phyloP scores from a whole-genome alignment of 2,888 invertebrate genomes.

The Sesamia inferens region DNA sequence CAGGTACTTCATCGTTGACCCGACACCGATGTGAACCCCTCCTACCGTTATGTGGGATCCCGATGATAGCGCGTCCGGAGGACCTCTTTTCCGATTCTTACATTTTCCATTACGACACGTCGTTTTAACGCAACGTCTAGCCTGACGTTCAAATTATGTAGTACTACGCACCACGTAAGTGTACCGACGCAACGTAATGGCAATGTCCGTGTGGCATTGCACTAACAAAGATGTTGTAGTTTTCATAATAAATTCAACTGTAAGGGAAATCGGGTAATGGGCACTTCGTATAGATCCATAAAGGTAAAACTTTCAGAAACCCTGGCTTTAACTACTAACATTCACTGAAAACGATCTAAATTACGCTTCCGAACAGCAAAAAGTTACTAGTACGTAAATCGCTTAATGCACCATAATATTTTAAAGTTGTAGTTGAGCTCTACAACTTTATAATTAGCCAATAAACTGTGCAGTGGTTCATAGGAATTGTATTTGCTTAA shows the following conservation, averaged over 20 bases:
- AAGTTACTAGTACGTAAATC: constrained; percentile 31
- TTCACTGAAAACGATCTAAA: constrained; percentile 8
- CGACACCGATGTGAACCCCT: too few relatives aligned
- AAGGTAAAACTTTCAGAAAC: constrained; percentile 14
- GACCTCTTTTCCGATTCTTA: not conserved
- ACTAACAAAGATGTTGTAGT: not conserved
- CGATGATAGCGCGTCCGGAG: too few relatives aligned
- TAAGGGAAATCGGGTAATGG: not conserved
- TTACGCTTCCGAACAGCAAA: constrained; percentile 25
- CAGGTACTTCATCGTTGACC: too few relatives aligned
- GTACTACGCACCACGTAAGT: not conserved
- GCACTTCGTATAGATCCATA: not conserved
- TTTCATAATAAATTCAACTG: not conserved
- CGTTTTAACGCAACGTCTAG: not conserved
- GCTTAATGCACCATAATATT: constrained; percentile 34
- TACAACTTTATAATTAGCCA: constrained; percentile 47
- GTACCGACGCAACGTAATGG: not conserved
- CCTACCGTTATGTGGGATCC: too few relatives aligned
- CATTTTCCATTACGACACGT: not conserved
- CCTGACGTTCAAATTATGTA: not conserved
- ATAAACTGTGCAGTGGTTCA: constrained; percentile 40
- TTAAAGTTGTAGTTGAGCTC: constrained; percentile 36
- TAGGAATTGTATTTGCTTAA: constrained; percentile 33
- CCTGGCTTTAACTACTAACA: constrained; percentile 19
- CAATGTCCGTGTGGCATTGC: not conserved